These are phyloP conservation scores for Gracilinanus agilis DNA, from an alignment of 2,113 vertebrate genomes.

Conservation along the genomic window DNA sequence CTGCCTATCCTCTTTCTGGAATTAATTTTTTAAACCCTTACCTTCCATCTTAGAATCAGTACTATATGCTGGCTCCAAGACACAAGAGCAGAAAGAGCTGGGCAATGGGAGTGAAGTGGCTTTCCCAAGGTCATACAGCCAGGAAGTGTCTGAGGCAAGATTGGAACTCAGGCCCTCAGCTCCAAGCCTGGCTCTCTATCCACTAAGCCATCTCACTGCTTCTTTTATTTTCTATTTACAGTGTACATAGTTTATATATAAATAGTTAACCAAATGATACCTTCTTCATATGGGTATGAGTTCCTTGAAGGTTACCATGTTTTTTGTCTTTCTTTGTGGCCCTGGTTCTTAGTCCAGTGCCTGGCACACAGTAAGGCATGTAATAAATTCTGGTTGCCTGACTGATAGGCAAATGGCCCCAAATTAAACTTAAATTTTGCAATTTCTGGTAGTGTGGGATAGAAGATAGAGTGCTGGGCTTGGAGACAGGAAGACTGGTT, in stretches of 20 bases:
- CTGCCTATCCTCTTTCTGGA: not conserved
- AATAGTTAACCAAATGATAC: not conserved
- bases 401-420: not conserved
- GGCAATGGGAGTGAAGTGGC: too few species aligned
- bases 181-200: too few species aligned
- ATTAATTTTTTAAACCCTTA: not conserved
- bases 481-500: not conserved
- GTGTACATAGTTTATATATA: not conserved
- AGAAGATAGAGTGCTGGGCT: not conserved
- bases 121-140: too few species aligned
- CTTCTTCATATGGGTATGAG: not conserved
- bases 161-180: too few species aligned
- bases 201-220: too few species aligned
- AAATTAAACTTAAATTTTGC: not conserved
- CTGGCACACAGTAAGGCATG: not conserved
- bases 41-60: too few species aligned
- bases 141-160: too few species aligned
- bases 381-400: not conserved
- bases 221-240: not conserved
- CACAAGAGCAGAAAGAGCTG: too few species aligned
- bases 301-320: not conserved
- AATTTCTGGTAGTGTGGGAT: not conserved
- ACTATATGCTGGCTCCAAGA: too few species aligned
- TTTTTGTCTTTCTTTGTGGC: not conserved
- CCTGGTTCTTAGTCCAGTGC: not conserved